Base-by-base conservation (phyloP, 2,797 vertebrate genomes). In the Taenioides sp. region DNA sequence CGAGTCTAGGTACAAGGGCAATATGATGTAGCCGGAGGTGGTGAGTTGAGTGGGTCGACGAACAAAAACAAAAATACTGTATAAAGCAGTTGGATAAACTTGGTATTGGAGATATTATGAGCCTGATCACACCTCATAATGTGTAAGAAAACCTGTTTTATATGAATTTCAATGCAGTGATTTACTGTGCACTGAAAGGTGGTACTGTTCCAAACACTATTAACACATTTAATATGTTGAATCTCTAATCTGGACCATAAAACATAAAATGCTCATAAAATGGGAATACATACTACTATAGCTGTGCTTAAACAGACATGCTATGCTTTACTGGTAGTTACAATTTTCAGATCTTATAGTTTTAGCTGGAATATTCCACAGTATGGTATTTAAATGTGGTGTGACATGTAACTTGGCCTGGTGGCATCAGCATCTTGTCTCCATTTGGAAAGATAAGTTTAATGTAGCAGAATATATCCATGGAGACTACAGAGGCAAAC, bases 31-130 rank as follows among this genome's bases (percentile, higher is more conserved):
- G 85, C 89, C 80, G 54, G 80, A 86, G 89, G 89, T 74, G 0
- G 66, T 22, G 78, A 77, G 74, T 75, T 69, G 82, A 23, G 52
- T 20, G 72, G 89, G 85, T 88, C 85, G 90, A 75, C 65, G 81
- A 84, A 76, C 79, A 77, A 49, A 75, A 80, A 84, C 74, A 92
- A 91, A 89, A 34, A 34, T 9, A 37, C 7, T 87, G 81, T 86
- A 89, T 88, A 89, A 89, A 90, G 84, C 88, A 89, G 87, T 89
- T 85, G 90, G 85, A 90, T 88, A 90, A 92, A 89, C 89, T 89
- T 85, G 83, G 82, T 83, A 75, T 81, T 72, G 71, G 65, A 47
- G 47, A 65, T 77, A 79, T 79, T 89, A 88, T 89, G 88, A 89
- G 81, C 78, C 79, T 84, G 83, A 76, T 85, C 84, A 69, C 70